Evolutionary conservation across 2,797 vertebrate genomes (phyloP), one percentile per base, ranked within the genome.

Genomic region (Rhabdophis nuchalis): DNA sequence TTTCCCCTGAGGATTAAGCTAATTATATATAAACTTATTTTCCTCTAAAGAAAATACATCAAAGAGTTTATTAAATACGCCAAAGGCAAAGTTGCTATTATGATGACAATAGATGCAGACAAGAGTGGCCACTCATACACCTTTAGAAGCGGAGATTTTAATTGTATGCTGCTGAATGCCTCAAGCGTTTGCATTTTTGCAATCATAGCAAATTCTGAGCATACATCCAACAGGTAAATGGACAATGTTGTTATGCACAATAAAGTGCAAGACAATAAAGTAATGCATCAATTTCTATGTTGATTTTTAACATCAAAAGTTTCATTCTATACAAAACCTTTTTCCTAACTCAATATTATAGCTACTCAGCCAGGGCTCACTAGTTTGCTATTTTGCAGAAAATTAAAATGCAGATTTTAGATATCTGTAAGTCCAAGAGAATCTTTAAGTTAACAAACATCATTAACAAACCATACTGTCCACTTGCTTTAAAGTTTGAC

Each of bases 1-100:
- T 77, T 86, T 46, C 60, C 94, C 94, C 91, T 92, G 56, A 90
- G 29, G 72, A 46, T 92, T 77, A 41, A 88, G 56, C 56, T 72
- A 88, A 60, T 88, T 92, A 52, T 29, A 85, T 46, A 12, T 20
- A 58, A 46, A 1, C 5, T 3, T 88, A 29, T 86, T 77, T 90
- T 93, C 89, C 16, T 93, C 23, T 46, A 10, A 91, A 87, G 88
- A 36, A 92, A 89, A 52, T 54, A 50, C 27, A 88, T 68, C 27
- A 23, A 57, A 50, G 54, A 88, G 60, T 54, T 82, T 87, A 57
- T 90, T 87, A 90, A 77, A 87, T 87, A 32, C 88, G 56, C 29
- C 88, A 93, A 54, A 16, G 85, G 23, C 23, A 91, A 50, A 56
- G 77, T 32, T 54, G 32, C 50, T 61, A 89, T 56, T 92, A 41